Conservation (phyloP, 2,797 vertebrate species). For the Champsocephalus esox region DNA sequence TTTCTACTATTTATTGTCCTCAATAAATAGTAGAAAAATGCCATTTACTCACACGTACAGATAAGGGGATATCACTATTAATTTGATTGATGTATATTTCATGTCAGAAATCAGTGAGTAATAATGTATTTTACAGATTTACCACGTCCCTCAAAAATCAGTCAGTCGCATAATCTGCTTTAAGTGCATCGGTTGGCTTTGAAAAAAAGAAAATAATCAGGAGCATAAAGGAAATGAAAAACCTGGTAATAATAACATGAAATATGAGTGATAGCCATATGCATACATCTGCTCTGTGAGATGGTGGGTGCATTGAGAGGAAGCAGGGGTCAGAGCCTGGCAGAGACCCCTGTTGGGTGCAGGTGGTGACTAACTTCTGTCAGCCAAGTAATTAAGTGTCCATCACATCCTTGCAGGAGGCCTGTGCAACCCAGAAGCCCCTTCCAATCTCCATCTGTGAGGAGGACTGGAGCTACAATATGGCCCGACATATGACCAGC, state of each 20-base stretch:
- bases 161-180: neutral
- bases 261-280: conserved; percentile 64
- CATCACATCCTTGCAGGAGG: conserved; percentile 81
- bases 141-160: conserved; percentile 13
- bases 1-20: neutral
- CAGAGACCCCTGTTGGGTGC: conserved; percentile 80
- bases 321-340: conserved; percentile 81
- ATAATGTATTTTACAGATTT: conserved; percentile 5
- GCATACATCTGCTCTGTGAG: conserved; percentile 68
- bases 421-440: conserved; percentile 70
- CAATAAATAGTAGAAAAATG: neutral
- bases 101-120: neutral
- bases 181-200: conserved; percentile 2
- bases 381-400: conserved; percentile 87
- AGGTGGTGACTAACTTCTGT: conserved; percentile 82
- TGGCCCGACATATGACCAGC: conserved; percentile 60
- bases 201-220: conserved; percentile 3
- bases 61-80: neutral
- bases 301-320: conserved; percentile 64
- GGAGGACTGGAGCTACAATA: conserved; percentile 68
- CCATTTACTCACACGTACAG: neutral
- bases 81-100: conserved; percentile 28
- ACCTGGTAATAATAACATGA: conserved; percentile 39
- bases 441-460: conserved; percentile 80
- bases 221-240: conserved; percentile 29